Base-by-base conservation (phyloP, 2,113 vertebrate genomes). In the Podarcis muralis region DNA sequence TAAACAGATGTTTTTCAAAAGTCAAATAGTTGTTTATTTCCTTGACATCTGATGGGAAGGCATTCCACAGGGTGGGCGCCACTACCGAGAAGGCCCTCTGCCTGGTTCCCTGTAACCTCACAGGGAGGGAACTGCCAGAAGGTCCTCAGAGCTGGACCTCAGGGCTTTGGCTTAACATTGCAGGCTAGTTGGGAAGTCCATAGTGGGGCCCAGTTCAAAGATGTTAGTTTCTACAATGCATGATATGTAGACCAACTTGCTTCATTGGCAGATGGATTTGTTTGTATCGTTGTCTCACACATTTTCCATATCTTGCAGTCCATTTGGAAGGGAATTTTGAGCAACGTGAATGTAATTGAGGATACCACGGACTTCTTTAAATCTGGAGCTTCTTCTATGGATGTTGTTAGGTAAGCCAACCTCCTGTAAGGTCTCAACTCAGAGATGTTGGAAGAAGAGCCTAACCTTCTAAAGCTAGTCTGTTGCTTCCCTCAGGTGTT, bases 291-390 rank as follows among this genome's bases (percentile, higher is more conserved):
- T 27, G 27, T 37, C 1, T 91, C 82, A 23, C n/a, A 18, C 9
- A 16, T 88, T 88, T 59, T 88, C 62, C 81, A 20, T 83, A 80
- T 87, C 53, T 4, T 30, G 16, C 91, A 98, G 97, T 92, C 90
- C 87, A 97, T 97, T 93, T 98, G 98, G 98, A 97, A 97, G 87
- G 96, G 97, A 87, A 98, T 98, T 95, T 94, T 98, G 93, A 97
- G 96, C 92, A 98, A 97, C 23, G 72, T 98, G 88, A 79, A 95
- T 88, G 83, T 87, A 68, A 97, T 98, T 85, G 97, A 98, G 83
- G 96, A 97, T 74, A 95, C 97, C 32, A 98, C 97, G 76, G 97
- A 98, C 93, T 98, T 98, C 94, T 98, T 98, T 93, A 98, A 97
- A 96, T 97, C 97, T 89, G 98, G 98, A 94, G 98, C 97, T 22